Evolutionary conservation across 2,888 invertebrate genomes (phyloP), one percentile per base, ranked within the genome.

Genomic region (Therioaphis trifolii): DNA sequence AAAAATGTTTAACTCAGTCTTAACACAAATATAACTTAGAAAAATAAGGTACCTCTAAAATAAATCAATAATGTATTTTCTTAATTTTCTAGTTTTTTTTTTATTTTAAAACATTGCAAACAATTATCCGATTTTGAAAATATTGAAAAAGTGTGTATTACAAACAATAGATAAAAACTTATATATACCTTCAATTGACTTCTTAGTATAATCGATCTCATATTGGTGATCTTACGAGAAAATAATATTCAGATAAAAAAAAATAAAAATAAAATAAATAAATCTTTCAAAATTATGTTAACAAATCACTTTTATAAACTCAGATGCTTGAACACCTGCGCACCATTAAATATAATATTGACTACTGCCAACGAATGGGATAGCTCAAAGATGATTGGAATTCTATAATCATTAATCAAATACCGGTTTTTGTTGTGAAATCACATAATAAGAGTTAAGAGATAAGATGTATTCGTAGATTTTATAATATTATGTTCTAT

Each of bases 141-240:
- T n/a, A n/a, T n/a, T n/a, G n/a, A n/a, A n/a, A n/a, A n/a, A n/a
- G n/a, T n/a, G n/a, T 63, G 7, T 29, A 63, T 63, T 27, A 63
- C 21, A 55, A 43, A n/a, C 1, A n/a, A 40, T 29, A n/a, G n/a
- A n/a, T n/a, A n/a, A n/a, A n/a, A n/a, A n/a, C n/a, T n/a, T n/a
- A n/a, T 74, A 71, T 29, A 15, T 80, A 80, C 79, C 79, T 80
- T 80, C 46, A 69, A 69, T n/a, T 80, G 55, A 58, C 46, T 80
- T 71, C 43, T 71, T 15, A 80, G 4, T 21, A 80, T 58, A 46
- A 58, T 46, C n/a, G 79, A 71, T 61, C 46, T 80, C 79, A 80
- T 80, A n/a, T n/a, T n/a, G 15, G 14, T 80, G 71, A 40, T 52
- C 24, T 58, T 27, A 9, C 58, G 2, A 14, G 9, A 46, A 58